These are phyloP conservation scores for Mimachlamys varia DNA, from an alignment of 2,888 invertebrate species.

Conservation along the genomic window DNA sequence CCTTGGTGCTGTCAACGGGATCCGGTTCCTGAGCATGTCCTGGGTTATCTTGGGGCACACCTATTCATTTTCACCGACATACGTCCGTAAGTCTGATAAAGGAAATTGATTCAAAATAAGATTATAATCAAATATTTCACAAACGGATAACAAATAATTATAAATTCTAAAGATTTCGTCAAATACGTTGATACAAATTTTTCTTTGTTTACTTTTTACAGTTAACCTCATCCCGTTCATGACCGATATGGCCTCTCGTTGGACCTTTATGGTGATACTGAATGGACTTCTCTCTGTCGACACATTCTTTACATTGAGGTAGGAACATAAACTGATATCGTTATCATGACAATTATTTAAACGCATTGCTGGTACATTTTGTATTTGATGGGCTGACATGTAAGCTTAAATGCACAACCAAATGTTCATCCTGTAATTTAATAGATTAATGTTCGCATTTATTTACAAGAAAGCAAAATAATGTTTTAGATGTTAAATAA, in stretches of 20 bases:
- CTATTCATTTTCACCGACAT: conserved; percentile 44
- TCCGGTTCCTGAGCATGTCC: conserved; percentile 83
- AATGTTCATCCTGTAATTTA: too few relatives aligned
- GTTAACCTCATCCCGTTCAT: background rate
- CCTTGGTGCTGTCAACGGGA: conserved; percentile 87
- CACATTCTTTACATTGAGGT: background rate
- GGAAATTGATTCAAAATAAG: background rate
- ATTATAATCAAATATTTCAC: too few relatives aligned
- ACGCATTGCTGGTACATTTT: too few relatives aligned
- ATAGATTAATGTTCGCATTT: too few relatives aligned
- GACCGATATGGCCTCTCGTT: background rate
- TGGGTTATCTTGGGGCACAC: conserved; percentile 77
- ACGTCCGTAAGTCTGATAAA: background rate
- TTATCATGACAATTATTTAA: too few relatives aligned
- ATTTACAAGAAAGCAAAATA: too few relatives aligned
- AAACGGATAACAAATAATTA: too few relatives aligned
- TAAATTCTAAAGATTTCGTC: too few relatives aligned
- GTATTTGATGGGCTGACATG: too few relatives aligned
- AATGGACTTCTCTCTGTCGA: background rate
- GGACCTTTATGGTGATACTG: background rate
- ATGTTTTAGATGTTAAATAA: too few relatives aligned
- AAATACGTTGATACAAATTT: too few relatives aligned
- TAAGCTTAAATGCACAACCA: too few relatives aligned
- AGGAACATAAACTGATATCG: background rate
- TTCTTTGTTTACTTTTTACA: background rate